Base-by-base conservation (phyloP, 2,888 invertebrate genomes). In the Oxytorus armatus region DNA sequence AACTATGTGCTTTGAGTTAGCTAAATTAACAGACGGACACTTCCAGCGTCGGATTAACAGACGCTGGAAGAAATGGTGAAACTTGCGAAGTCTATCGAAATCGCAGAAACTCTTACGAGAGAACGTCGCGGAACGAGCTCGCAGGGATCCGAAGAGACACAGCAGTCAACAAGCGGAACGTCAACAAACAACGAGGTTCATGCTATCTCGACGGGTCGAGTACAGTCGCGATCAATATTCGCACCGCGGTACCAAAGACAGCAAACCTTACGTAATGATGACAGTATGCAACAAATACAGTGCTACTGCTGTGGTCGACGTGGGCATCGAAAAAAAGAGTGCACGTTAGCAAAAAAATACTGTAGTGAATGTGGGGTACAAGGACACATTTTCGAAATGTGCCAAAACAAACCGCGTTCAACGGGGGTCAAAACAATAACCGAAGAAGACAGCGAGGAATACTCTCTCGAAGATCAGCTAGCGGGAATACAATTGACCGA, bases 161-260 rank as follows among this genome's bases (percentile, higher is more conserved):
- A 63, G 29, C 63, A 18, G 11, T 47, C 44, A 29, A 14, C 14
- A 21, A 44, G 47, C 63, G 63, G 7, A 10, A 29, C 29, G 10
- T 23, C 63, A 29, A 47, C 44, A 63, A 63, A 25, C 44, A 63
- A 39, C 23, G 51, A 51, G 5, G 29, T 59, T n/a, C 36, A 59
- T 0, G 39, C 39, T 18, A 59, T 59, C 18, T 59, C 59, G 18
- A 5, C 39, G 7, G 18, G 18, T 25, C 33, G 39, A 59, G 39
- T n/a, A 55, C 55, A 29, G 29, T 10, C 25, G 36, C 59, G 59
- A 39, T 14, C 36, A 11, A 39, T 39, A 25, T 25, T 25, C 18
- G 36, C 16, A 39, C 36, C 36, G 39, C 16, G 39, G 14, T 59
- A 29, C 25, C 36, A 36, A 21, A 51, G 1, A 51, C 21, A 11